phyloP scores from a whole-genome alignment of 2,888 invertebrate genomes.

The Myopa testacea region DNA sequence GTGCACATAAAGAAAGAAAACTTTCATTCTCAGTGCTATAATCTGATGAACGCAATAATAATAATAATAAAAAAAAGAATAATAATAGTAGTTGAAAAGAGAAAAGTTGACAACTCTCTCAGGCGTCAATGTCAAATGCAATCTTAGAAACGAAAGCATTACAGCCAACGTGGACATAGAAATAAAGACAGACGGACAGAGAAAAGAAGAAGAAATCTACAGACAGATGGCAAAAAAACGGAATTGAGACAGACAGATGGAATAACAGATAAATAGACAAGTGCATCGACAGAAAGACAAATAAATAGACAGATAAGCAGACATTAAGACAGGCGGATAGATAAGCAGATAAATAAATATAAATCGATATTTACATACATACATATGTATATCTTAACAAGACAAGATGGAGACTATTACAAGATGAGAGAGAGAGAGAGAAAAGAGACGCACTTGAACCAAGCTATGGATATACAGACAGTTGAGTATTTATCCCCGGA shows the following conservation, averaged over 20 bases:
- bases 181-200: not conserved
- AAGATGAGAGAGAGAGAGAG: too few relatives aligned
- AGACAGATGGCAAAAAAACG: not conserved
- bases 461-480: not conserved
- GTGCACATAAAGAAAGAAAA: not conserved
- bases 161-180: not conserved
- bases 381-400: not conserved
- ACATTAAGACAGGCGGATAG: not conserved
- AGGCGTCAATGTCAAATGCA: constrained; percentile 21
- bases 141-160: constrained; percentile 14
- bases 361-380: not conserved
- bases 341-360: not conserved
- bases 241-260: not conserved
- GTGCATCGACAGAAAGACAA: not conserved
- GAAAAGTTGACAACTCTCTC: constrained; percentile 14
- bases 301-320: constrained; percentile 5
- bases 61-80: not conserved
- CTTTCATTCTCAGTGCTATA: not conserved
- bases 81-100: constrained; percentile 3
- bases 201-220: not conserved
- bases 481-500: not conserved
- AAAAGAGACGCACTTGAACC: too few relatives aligned
- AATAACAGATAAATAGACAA: not conserved
- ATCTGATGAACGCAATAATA: constrained; percentile 32
- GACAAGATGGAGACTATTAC: too few relatives aligned